Evolutionary conservation across 2,888 invertebrate species (phyloP).

Genomic region (Chrysolina oricalcia): DNA sequence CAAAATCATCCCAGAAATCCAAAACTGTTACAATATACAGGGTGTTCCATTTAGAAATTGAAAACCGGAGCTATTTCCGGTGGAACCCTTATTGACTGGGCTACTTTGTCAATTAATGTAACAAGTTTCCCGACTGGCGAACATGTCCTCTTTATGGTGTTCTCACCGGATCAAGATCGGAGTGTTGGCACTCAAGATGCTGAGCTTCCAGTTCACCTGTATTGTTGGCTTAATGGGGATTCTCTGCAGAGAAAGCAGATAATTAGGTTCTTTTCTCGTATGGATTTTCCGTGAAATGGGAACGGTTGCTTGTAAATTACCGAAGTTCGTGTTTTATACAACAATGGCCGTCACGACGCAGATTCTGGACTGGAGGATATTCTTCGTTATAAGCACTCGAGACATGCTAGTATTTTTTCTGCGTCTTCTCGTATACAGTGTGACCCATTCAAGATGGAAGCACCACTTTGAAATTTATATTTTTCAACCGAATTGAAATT

Average conservation of each 20-base stretch:
- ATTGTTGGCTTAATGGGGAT: constrained; percentile 57
- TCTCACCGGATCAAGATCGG: background rate
- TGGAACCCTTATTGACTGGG: background rate
- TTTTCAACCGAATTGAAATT: no score
- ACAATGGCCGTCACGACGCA: background rate
- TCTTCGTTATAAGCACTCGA: background rate
- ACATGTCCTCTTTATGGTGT: background rate
- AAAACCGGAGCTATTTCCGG: no score
- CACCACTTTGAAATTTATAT: no score
- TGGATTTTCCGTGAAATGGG: constrained; percentile 16
- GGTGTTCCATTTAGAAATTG: no score
- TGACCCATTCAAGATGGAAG: no score
- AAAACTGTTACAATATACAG: no score
- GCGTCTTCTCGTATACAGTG: background rate
- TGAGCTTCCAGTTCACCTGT: constrained; percentile 48
- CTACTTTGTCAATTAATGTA: background rate
- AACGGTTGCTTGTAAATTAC: constrained; percentile 3
- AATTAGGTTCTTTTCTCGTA: constrained; percentile 54
- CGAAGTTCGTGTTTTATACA: background rate
- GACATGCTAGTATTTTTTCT: background rate
- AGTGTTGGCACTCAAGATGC: background rate
- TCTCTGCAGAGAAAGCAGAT: constrained; percentile 53
- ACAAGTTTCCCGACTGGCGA: background rate
- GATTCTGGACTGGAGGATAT: background rate
- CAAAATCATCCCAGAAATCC: no score